phyloP scores from a whole-genome alignment of 2,113 vertebrate species.

The Propithecus coquereli region DNA sequence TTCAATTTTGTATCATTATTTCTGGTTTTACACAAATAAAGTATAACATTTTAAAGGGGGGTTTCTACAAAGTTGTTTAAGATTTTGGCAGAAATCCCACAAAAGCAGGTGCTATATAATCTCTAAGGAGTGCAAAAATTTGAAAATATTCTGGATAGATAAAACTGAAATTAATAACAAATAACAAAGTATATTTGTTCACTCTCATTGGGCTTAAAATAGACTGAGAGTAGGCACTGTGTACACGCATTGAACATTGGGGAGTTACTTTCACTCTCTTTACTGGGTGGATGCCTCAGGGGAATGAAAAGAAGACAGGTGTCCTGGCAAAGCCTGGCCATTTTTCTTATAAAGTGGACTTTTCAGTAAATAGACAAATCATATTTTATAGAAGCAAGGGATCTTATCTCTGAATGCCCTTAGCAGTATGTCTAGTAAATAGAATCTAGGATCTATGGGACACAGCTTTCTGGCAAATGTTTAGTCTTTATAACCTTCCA shows the following conservation, averaged over 20 bases:
- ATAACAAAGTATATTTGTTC: background rate
- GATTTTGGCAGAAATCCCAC: background rate
- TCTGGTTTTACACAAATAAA: background rate
- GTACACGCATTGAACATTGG: background rate
- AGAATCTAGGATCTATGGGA: background rate
- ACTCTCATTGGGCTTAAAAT: background rate
- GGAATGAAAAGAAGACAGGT: background rate
- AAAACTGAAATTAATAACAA: background rate
- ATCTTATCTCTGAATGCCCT: background rate
- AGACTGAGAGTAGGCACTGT: background rate
- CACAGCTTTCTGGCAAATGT: background rate
- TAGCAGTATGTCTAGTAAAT: background rate
- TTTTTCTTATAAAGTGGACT: background rate
- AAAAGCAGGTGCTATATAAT: background rate
- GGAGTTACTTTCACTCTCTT: background rate
- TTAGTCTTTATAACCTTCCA: background rate
- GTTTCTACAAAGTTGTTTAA: background rate
- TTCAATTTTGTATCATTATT: background rate
- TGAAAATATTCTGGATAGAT: background rate
- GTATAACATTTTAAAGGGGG: background rate
- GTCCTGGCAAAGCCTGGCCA: too few relatives aligned
- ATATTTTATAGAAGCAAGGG: background rate
- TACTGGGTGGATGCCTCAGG: background rate
- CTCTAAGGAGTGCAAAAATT: background rate
- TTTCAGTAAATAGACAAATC: background rate